Evolutionary conservation across 2,888 invertebrate species (phyloP).

Genomic region (Sialis lutaria): DNA sequence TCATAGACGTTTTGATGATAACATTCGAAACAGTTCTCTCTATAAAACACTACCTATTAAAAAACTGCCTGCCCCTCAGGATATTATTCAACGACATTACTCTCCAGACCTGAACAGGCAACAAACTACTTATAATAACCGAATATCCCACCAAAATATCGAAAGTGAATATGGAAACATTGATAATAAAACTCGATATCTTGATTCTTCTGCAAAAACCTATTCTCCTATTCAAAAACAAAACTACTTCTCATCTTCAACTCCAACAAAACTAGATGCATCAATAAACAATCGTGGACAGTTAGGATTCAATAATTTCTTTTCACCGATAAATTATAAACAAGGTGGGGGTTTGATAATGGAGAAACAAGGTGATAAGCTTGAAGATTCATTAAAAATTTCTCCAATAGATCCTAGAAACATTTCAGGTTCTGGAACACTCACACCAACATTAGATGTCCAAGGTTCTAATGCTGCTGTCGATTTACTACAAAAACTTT

Average conservation of each 20-base stretch:
- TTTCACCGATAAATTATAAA: slow-evolving; percentile 12
- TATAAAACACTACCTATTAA: too few species aligned
- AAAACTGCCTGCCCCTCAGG: slow-evolving; percentile 10
- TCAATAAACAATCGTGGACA: slow-evolving; percentile 10
- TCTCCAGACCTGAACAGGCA: not conserved
- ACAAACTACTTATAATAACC: not conserved
- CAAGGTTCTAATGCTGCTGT: slow-evolving; percentile 27
- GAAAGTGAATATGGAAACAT: not conserved
- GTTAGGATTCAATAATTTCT: slow-evolving; percentile 13
- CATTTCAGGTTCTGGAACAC: slow-evolving; percentile 39
- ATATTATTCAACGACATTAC: slow-evolving; percentile 27
- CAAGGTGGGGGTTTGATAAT: slow-evolving; percentile 1
- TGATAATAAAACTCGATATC: too few species aligned
- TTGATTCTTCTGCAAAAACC: too few species aligned
- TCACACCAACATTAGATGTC: slow-evolving; percentile 36
- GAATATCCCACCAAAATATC: not conserved
- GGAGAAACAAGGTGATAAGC: slow-evolving; percentile 4
- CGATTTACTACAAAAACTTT: slow-evolving; percentile 33
- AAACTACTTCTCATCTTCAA: slow-evolving; percentile 20
- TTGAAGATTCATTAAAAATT: slow-evolving; percentile 33
- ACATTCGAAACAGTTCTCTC: too few species aligned
- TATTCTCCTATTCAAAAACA: too few species aligned
- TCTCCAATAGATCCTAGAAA: slow-evolving; percentile 51
- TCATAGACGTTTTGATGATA: too few species aligned
- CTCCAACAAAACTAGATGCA: slow-evolving; percentile 15